Base-by-base conservation (phyloP, 2,113 vertebrate genomes). In the Misgurnus anguillicaudatus region DNA sequence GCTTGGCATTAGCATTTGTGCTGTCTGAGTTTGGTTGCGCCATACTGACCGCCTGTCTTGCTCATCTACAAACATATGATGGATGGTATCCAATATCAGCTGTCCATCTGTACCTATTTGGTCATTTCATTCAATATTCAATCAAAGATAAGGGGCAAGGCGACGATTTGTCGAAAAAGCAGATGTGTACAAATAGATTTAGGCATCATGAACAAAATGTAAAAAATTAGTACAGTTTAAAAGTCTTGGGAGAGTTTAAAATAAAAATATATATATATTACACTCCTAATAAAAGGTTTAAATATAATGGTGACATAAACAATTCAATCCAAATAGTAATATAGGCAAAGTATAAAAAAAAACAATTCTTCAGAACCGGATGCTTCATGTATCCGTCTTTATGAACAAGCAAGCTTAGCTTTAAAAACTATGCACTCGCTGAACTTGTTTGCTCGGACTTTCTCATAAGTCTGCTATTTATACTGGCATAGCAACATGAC, bases 351-450 rank as follows among this genome's bases (percentile, higher is more conserved):
- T 45, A 4, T 9, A 45, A 45, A 45, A 45, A 5, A 45, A 45
- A 45, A 4, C 51, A 55, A 55, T 72, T 72, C n/a, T 36, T 53
- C 53, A 39, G 10, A 11, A 36, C 69, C 53, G 48, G 53, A 10
- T 21, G 9, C 70, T 21, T 7, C 19, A 1, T 42, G 13, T 10
- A 47, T 57, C 17, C 5, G 1, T 14, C 53, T 57, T 57, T 57
- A 57, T n/a, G 60, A 73, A 45, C 55, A 73, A 73, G 14, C 11
- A 8, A 19, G 11, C 3, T 14, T 41, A 6, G 70, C 19, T 60
- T 38, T 39, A 55, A n/a, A 51, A 73, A 58, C 38, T 4, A 78
- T 11, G 63, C 64, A 77, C 51, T 39, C 63, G 31, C 45, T 77
- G 63, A 77, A 77, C 75, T 57, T 21, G 45, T 65, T 36, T 45